Conservation (phyloP, 2,797 vertebrate species). For the Smutsia gigantea region DNA sequence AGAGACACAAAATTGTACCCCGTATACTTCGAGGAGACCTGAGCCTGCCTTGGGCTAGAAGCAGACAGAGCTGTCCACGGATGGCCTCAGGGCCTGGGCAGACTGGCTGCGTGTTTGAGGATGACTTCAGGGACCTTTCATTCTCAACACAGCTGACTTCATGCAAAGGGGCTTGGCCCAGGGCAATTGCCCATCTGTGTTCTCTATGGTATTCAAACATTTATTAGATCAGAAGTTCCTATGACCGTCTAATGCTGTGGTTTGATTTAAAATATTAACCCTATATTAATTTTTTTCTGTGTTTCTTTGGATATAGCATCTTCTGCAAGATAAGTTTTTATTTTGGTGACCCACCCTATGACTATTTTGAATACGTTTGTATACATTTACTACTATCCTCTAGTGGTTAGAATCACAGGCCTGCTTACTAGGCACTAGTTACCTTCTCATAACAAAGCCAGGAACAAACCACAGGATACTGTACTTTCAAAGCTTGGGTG, state of each 20-base stretch:
- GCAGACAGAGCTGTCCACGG: fast-evolving
- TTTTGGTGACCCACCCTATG: not conserved
- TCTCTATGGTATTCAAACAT: not conserved
- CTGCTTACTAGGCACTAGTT: not conserved
- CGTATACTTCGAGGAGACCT: fast-evolving
- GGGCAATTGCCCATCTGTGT: not conserved
- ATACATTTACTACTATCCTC: not conserved
- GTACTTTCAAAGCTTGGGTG: not conserved
- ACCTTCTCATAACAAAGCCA: not conserved
- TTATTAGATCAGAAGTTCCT: not conserved
- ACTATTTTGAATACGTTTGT: not conserved
- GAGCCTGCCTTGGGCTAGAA: not conserved
- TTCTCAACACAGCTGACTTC: not conserved
- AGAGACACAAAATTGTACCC: fast-evolving
- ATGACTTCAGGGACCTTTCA: fast-evolving
- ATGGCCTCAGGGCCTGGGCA: no score
- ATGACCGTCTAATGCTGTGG: not conserved
- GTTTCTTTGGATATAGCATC: not conserved
- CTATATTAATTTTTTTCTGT: not conserved
- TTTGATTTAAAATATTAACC: not conserved
- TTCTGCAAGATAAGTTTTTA: not conserved
- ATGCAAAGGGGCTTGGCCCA: not conserved
- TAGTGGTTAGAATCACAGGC: not conserved
- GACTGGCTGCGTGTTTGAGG: not conserved
- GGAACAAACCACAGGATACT: not conserved